A percentile compares a stretch with the other conserved stretches of the same genome.
These are phyloP conservation scores for Drosophila peninsularis DNA, from an alignment of 2,888 invertebrate species.

Conservation along the genomic window DNA sequence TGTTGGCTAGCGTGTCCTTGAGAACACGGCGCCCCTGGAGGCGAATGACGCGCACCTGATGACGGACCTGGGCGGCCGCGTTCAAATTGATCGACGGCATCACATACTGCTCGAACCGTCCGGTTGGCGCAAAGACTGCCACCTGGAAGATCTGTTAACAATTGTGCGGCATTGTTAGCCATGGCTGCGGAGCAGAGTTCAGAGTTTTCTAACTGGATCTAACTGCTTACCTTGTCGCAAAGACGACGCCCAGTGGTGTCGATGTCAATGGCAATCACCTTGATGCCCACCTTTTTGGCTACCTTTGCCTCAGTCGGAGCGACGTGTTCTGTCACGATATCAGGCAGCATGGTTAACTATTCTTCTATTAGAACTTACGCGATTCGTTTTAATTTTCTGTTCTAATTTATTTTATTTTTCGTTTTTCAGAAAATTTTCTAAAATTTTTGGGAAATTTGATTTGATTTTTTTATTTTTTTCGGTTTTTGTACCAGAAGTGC, in stretches of 20 bases:
- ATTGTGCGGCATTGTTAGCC: neutral
- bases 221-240: neutral
- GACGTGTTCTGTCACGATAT: neutral
- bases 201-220: neutral
- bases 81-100: slow-evolving; percentile 4
- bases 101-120: neutral
- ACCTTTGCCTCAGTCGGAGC: neutral
- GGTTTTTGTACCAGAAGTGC: no score
- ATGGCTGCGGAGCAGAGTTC: neutral
- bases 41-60: neutral
- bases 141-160: neutral
- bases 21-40: neutral
- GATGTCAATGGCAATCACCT: neutral
- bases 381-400: neutral
- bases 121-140: neutral
- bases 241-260: slow-evolving; percentile 5
- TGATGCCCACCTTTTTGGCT: neutral
- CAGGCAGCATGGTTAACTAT: neutral
- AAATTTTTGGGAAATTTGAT: neutral
- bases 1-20: neutral
- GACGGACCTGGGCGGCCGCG: neutral
- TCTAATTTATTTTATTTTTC: neutral
- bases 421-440: neutral
- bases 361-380: neutral
- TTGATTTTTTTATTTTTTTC: neutral